Conservation (phyloP, 1,140 invertebrate genomes). For the Melipona quadrifasciata region DNA sequence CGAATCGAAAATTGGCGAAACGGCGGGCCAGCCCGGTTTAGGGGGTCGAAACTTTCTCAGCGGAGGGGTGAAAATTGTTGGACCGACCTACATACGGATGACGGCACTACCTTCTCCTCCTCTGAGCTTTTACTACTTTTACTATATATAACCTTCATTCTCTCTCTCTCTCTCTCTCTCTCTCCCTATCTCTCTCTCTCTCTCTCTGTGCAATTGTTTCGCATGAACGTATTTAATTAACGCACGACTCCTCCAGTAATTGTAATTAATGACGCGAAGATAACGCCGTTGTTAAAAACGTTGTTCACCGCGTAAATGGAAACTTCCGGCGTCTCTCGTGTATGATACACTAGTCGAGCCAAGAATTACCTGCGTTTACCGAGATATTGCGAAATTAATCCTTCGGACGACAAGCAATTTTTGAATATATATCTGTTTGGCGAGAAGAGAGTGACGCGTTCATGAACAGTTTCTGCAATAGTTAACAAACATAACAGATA, state of each 20-base stretch:
- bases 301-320: constrained; percentile 18
- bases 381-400: background rate
- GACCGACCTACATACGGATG: constrained; percentile 29
- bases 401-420: background rate
- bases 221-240: constrained; percentile 26
- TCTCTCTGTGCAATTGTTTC: constrained; percentile 13
- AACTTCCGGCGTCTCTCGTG: background rate
- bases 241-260: background rate
- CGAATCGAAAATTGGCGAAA: constrained; percentile 40
- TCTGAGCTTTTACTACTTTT: background rate
- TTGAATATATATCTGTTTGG: background rate
- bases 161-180: background rate
- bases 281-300: background rate
- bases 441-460: too few species aligned
- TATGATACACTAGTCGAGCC: background rate
- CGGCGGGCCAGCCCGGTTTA: background rate
- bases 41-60: constrained; percentile 10
- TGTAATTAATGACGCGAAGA: constrained; percentile 13
- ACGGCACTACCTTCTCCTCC: background rate
- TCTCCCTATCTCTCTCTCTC: background rate
- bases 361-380: background rate
- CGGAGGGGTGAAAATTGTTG: background rate
- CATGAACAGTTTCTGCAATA: too few species aligned
- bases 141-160: background rate
- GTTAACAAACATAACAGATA: too few species aligned